phyloP scores from a whole-genome alignment of 2,888 invertebrate genomes.

The Acronicta psi region DNA sequence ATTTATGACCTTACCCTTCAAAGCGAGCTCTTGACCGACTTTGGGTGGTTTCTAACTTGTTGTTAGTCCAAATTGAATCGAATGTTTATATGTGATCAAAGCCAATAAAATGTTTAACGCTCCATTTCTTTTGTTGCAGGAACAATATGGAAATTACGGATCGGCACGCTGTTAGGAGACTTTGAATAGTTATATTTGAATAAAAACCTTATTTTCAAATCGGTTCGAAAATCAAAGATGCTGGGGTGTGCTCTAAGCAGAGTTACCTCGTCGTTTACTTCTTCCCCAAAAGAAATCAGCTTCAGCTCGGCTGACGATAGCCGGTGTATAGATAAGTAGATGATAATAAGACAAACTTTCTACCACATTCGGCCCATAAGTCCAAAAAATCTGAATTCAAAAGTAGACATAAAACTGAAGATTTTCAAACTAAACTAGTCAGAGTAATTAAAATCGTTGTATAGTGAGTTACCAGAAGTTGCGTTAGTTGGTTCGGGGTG shows the following conservation, averaged over 20 bases:
- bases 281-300: conserved; percentile 71
- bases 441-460: conserved; percentile 68
- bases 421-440: conserved; percentile 76
- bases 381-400: conserved; percentile 55
- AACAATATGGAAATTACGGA: conserved; percentile 79
- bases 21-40: conserved; percentile 81
- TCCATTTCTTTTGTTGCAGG: conserved; percentile 83
- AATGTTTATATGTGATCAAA: conserved; percentile 65
- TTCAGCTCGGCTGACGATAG: conserved; percentile 86
- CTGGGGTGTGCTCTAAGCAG: conserved; percentile 85
- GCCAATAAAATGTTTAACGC: conserved; percentile 69
- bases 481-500: conserved; percentile 70
- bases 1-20: conserved; percentile 84
- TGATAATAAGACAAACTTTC: conserved; percentile 59
- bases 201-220: conserved; percentile 68
- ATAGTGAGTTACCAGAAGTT: conserved; percentile 81
- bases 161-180: conserved; percentile 65
- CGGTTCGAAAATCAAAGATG: conserved; percentile 82
- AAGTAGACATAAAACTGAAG: conserved; percentile 22
- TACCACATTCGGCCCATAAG: conserved; percentile 64
- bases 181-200: conserved; percentile 62
- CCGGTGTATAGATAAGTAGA: conserved; percentile 88
- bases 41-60: conserved; percentile 76
- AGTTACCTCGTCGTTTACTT: conserved; percentile 78
- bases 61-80: conserved; percentile 63